Base-by-base conservation (phyloP, 2,113 vertebrate species). In the Chlamydotis undulata region DNA sequence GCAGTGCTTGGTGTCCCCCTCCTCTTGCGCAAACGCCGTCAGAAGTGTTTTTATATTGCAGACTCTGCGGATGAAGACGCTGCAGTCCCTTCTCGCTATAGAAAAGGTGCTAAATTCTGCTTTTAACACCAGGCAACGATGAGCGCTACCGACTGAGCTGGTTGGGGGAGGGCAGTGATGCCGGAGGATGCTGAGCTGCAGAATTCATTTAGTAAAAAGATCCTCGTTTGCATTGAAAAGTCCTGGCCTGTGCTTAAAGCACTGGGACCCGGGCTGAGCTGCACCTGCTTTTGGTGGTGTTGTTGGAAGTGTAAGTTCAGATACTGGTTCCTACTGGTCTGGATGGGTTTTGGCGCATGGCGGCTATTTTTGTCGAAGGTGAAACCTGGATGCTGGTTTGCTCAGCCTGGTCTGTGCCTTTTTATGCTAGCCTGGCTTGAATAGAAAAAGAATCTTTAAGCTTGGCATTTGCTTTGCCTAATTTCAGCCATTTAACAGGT, bases 401-500 rank as follows among this genome's bases (percentile, higher is more conserved):
- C 4, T 56, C 76, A 73, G 65, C 77, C 65, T 59, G 39, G 8
- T 65, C 33, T 63, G 37, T 61, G 47, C 25, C 21, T 70, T 47
- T 94, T 87, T 15, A 19, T 0, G 0, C 25, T 16, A 55, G 43
- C 29, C 45, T 77, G 63, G 52, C 49, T 74, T 41, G 35, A 91
- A 67, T 13, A 78, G 60, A 60, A 93, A 67, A 78, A 43, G 15
- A 43, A 74, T 55, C 60, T 71, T 87, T 22, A 59, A 49, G 53
- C 63, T 31, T 84, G 43, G 61, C 29, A 6, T 85, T 87, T 71
- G 25, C 50, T 90, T 75, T 79, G 79, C 47, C 78, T 90, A 5
- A 74, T 90, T 92, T 63, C 75, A 78, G 49, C 50, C 71, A 35
- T 84, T 95, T 89, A 67, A 28, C 77, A 92, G 87, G 81, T 81